Evolutionary conservation across 2,797 vertebrate species (phyloP), one percentile per base, ranked within the genome.

Genomic region (Epinephelus malabaricus): DNA sequence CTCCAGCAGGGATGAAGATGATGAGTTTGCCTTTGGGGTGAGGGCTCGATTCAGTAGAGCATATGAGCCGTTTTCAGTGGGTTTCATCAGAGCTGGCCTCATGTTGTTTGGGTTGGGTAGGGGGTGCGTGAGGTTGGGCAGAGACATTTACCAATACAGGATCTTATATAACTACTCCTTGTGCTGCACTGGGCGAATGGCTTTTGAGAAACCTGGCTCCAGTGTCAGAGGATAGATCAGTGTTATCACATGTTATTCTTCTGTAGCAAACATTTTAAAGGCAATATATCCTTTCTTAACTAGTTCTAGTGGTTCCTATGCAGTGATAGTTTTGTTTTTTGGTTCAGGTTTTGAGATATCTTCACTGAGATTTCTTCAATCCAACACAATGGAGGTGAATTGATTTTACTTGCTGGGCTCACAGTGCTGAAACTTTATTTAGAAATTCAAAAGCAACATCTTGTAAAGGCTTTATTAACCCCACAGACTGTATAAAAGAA

Each of bases 1-100:
- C 85, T 93, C 90, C 89, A 88, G 84, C 85, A 78, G 88, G 68
- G 90, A 85, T 76, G 90, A 75, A 92, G 88, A 91, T 90, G 90
- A 92, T 90, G 90, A 89, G 78, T 89, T 91, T 93, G 92, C 92
- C 93, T 93, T 79, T 81, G 84, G 90, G 93, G 79, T 17, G 74
- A 78, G n/a, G 81, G 66, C 76, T 84, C 76, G 83, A 88, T 82
- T 87, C 88, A 90, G 82, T 65, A 81, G 91, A 93, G 91, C 91
- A 92, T 85, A 83, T 84, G 84, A 92, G 78, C 69, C 12, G 25
- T 87, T 90, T 89, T 91, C 88, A 80, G 72, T 71, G 82, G 66
- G 72, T 89, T 91, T 92, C 86, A 74, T 87, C 86, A 89, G 84
- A 63, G 76, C 59, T 27, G 76, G 69, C 85, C 84, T 88, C 71